A percentile compares a stretch with the other conserved stretches of the same genome.
phyloP scores from a whole-genome alignment of 2,888 invertebrate species.

The Andrena chrysosceles region DNA sequence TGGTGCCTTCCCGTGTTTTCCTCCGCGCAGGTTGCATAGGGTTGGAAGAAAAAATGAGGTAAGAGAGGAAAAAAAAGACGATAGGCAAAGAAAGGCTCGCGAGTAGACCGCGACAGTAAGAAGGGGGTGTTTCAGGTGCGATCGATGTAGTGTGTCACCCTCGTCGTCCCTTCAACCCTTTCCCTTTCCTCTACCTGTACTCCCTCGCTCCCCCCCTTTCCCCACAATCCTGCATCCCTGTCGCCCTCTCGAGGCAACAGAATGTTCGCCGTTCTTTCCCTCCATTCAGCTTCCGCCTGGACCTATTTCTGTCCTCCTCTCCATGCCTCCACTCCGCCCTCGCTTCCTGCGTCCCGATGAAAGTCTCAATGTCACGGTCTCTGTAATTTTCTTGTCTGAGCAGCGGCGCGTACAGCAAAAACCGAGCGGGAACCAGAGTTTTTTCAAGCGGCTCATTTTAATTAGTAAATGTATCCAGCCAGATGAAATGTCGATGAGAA shows the following conservation, averaged over 20 bases:
- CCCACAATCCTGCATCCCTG: constrained; percentile 11
- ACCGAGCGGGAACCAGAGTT: constrained; percentile 42
- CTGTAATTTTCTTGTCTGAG: constrained; percentile 65
- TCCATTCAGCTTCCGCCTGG: constrained; percentile 17
- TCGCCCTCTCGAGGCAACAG: constrained; percentile 50
- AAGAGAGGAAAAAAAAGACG: constrained; percentile 42
- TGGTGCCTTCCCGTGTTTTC: constrained; percentile 38
- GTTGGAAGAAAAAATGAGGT: constrained; percentile 16
- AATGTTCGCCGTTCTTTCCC: constrained; percentile 37
- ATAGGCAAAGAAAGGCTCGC: constrained; percentile 56
- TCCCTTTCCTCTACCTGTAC: constrained; percentile 46
- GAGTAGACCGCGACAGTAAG: constrained; percentile 62
- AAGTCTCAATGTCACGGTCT: constrained; percentile 73
- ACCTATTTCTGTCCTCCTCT: constrained; percentile 4
- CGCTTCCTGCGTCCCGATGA: constrained; percentile 39
- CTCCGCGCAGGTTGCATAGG: constrained; percentile 32
- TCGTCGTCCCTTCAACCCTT: constrained; percentile 61
- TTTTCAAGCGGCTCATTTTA: constrained; percentile 67
- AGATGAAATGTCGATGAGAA: constrained; percentile 48
- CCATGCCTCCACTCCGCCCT: constrained; percentile 7
- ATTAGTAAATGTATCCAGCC: constrained; percentile 73
- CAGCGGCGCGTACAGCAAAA: constrained; percentile 37
- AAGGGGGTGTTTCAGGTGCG: constrained; percentile 74
- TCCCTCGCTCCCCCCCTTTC: neutral
- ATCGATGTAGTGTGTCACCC: constrained; percentile 75